These are phyloP conservation scores for Cryptotis parvus DNA, from an alignment of 2,113 vertebrate genomes.

Conservation along the genomic window DNA sequence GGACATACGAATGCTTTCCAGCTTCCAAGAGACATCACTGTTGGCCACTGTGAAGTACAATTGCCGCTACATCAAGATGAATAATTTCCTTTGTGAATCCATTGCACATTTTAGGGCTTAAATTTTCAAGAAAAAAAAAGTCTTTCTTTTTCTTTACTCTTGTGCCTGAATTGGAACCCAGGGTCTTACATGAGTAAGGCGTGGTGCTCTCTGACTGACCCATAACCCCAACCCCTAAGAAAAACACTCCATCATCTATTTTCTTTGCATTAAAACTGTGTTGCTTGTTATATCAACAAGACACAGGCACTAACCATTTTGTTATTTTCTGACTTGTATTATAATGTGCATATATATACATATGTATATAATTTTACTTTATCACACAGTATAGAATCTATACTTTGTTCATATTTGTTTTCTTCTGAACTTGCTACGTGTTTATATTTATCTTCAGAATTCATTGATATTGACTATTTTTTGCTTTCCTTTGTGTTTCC, in stretches of 20 bases:
- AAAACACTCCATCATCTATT: background rate
- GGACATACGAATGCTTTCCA: background rate
- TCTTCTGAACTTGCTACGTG: slow-evolving; percentile 6
- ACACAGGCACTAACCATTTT: background rate
- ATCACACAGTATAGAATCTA: background rate
- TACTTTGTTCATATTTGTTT: background rate
- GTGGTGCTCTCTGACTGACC: no score
- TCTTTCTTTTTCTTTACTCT: no score
- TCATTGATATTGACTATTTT: background rate
- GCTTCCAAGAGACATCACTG: background rate
- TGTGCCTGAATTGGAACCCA: no score
- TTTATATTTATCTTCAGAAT: background rate
- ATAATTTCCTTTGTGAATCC: background rate
- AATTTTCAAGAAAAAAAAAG: background rate
- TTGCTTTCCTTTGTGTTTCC: background rate
- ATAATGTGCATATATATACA: no score
- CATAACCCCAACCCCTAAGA: no score
- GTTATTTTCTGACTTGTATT: background rate
- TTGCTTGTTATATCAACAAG: background rate
- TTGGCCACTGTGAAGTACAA: background rate
- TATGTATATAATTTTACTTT: background rate
- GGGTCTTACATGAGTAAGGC: no score
- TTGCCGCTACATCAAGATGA: background rate
- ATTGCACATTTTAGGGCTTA: background rate
- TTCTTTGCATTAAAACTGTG: background rate